Base-by-base conservation (phyloP, 1,140 invertebrate species). In the Aricia agestis region DNA sequence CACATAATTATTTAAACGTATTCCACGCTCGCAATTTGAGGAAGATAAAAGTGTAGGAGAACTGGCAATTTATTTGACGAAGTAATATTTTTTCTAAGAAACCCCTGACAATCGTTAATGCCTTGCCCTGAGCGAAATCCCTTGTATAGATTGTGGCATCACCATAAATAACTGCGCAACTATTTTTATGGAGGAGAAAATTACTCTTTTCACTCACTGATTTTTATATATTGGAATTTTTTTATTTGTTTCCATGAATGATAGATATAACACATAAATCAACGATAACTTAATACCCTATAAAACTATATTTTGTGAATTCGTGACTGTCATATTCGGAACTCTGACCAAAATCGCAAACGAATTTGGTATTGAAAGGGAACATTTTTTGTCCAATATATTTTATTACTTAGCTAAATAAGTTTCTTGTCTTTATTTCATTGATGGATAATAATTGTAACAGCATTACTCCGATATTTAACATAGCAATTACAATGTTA, bases 131-230 rank as follows among this genome's bases (percentile, higher is more conserved):
- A 79, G 86, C 81, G 74, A 79, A 83, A 84, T 87, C 82, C 82
- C 84, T 80, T 85, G 82, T 84, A 89, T 87, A 86, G 83, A 87
- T 86, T 83, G 85, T 79, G 84, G 84, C 88, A 85, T 84, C 84
- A 80, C 78, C 82, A 86, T 88, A 90, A 88, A 90, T 88, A 88
- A 88, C 85, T 82, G 74, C 74, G 80, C 81, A 85, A 86, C 84
- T 85, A 80, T 85, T 90, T 88, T 87, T 87, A 87, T 89, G 81
- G 80, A 81, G 82, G 82, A 82, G 83, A 87, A 88, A 90, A 88
- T 88, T 88, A 85, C 85, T 83, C 83, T 87, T 86, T 83, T 87
- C 84, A 83, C 81, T 85, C 81, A 85, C 76, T 85, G 83, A 81
- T 78, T 78, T 84, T 80, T 81, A 80, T 85, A 77, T 79, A 80